phyloP scores from a whole-genome alignment of 2,888 invertebrate genomes.

The Calameuta idolon region DNA sequence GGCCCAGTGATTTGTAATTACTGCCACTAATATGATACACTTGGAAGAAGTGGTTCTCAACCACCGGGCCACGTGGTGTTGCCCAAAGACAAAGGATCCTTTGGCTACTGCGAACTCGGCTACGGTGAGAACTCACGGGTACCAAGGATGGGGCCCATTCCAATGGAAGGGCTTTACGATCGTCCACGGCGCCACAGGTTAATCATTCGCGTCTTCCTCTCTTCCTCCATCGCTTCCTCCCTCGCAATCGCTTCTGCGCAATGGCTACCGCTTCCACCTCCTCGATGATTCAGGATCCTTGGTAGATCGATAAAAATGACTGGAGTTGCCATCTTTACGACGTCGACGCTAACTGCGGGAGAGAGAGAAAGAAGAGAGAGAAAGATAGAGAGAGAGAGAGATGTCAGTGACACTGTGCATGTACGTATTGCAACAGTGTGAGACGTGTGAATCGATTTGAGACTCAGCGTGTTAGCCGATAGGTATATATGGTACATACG shows the following conservation, averaged over 20 bases:
- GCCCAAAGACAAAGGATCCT: constrained; percentile 20
- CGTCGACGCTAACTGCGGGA: not conserved
- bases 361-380: not conserved
- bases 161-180: constrained; percentile 48
- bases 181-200: constrained; percentile 55
- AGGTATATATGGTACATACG: constrained; percentile 21
- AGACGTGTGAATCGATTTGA: constrained; percentile 57
- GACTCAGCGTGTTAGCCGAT: constrained; percentile 49
- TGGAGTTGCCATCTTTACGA: not conserved
- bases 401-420: not conserved
- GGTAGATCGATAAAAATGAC: not conserved
- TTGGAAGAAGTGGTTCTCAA: constrained; percentile 37
- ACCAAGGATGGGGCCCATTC: constrained; percentile 32
- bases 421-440: constrained; percentile 12
- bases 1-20: constrained; percentile 53
- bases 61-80: not conserved
- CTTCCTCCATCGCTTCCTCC: constrained; percentile 28
- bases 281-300: constrained; percentile 3
- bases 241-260: constrained; percentile 12
- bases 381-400: not conserved
- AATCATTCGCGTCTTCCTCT: constrained; percentile 48
- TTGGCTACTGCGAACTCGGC: not conserved
- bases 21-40: constrained; percentile 49
- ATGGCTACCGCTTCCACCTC: not conserved
- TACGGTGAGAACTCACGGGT: constrained; percentile 2